Evolutionary conservation across 2,113 vertebrate species (phyloP).

Genomic region (Ardeotis arabs): DNA sequence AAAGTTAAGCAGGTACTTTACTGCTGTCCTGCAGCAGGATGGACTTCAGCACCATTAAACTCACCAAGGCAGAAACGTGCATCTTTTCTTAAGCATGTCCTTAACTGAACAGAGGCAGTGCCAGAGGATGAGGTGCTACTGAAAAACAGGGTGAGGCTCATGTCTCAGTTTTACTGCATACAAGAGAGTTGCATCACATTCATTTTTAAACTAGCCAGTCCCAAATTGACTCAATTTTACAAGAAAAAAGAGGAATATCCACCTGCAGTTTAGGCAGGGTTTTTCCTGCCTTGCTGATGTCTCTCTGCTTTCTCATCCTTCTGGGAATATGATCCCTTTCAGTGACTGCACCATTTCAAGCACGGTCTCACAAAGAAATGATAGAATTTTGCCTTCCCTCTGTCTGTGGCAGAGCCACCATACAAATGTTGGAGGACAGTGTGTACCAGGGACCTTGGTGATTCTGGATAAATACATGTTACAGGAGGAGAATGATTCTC

Average conservation of each 20-base stretch:
- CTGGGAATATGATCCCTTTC: background rate
- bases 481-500: background rate
- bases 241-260: background rate
- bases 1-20: conserved; percentile 57
- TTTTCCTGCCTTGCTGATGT: background rate
- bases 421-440: background rate
- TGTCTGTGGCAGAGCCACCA: background rate
- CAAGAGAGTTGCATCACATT: background rate
- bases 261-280: background rate
- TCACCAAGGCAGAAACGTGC: conserved; percentile 41
- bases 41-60: conserved; percentile 33
- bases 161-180: background rate
- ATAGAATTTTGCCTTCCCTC: background rate
- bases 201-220: background rate
- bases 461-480: background rate
- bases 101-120: background rate
- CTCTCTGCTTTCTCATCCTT: background rate
- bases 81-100: conserved; percentile 55
- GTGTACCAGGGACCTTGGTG: rapidly evolving
- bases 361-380: background rate
- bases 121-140: background rate
- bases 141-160: conserved; percentile 4
- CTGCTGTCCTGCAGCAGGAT: conserved; percentile 32
- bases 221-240: background rate
- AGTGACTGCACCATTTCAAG: background rate